phyloP scores from a whole-genome alignment of 2,888 invertebrate genomes.

The Emmelina monodactyla region DNA sequence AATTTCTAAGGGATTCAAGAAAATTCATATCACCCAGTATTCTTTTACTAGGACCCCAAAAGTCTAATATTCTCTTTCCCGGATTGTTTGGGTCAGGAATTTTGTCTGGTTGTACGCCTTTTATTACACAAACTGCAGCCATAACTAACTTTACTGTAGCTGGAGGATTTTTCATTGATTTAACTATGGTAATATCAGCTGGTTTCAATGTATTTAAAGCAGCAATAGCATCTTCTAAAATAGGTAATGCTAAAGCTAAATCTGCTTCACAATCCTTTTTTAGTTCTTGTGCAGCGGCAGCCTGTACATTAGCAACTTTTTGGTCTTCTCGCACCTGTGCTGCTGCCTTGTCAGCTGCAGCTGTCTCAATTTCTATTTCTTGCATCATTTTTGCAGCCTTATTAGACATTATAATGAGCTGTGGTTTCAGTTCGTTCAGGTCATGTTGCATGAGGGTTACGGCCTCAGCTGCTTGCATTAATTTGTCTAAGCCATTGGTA shows the following conservation, averaged over 20 bases:
- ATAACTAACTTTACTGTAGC: constrained; percentile 83
- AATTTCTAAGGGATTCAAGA: constrained; percentile 75
- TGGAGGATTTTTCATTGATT: constrained; percentile 90
- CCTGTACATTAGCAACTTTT: constrained; percentile 86
- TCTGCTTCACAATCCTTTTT: constrained; percentile 94
- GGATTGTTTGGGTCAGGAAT: constrained; percentile 74
- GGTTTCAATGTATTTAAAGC: constrained; percentile 88
- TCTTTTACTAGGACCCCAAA: constrained; percentile 86
- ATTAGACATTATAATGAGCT: constrained; percentile 74
- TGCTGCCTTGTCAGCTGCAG: constrained; percentile 80
- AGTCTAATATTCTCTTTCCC: constrained; percentile 77
- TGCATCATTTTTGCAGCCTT: constrained; percentile 79
- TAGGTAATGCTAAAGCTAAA: constrained; percentile 85
- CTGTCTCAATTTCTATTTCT: constrained; percentile 78
- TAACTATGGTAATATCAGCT: constrained; percentile 83
- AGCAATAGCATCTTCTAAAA: constrained; percentile 76
- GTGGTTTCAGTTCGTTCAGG: constrained; percentile 76
- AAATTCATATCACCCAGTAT: constrained; percentile 84
- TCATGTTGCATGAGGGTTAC: constrained; percentile 80
- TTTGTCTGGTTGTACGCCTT: constrained; percentile 79
- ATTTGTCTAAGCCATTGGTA: constrained; percentile 78
- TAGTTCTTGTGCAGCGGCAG: constrained; percentile 81
- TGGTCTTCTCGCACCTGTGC: constrained; percentile 86
- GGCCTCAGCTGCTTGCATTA: constrained; percentile 79
- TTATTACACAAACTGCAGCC: constrained; percentile 92